Conservation (phyloP, 2,888 invertebrate species). For the Clistopyga incitator region DNA sequence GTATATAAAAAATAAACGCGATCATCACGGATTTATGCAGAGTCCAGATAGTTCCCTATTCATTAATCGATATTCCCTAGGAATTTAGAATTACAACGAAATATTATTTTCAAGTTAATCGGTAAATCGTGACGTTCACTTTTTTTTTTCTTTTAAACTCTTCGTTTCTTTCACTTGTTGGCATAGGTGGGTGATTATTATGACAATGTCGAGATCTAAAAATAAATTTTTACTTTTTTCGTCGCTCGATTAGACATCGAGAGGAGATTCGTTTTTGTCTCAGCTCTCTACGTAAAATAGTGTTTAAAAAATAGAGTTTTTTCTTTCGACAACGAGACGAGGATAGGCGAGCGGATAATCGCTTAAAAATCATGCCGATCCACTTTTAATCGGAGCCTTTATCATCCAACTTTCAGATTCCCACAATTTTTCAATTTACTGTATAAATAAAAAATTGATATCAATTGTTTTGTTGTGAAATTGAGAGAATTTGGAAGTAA, state of each 20-base stretch:
- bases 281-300: slow-evolving; percentile 25
- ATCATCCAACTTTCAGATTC: too few relatives aligned
- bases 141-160: slow-evolving; percentile 12
- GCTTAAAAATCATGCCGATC: not conserved
- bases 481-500: too few relatives aligned
- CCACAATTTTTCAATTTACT: too few relatives aligned
- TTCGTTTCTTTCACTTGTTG: slow-evolving; percentile 29
- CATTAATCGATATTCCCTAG: not conserved
- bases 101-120: slow-evolving; percentile 33
- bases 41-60: slow-evolving; percentile 26
- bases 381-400: not conserved
- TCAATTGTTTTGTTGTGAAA: too few relatives aligned
- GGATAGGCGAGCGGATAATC: not conserved
- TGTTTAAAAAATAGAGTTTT: slow-evolving; percentile 60
- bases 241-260: slow-evolving; percentile 1
- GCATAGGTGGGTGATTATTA: slow-evolving; percentile 47
- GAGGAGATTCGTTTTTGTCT: slow-evolving; percentile 10
- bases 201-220: slow-evolving; percentile 62
- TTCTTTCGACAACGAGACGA: slow-evolving; percentile 41
- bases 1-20: slow-evolving; percentile 67
- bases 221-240: slow-evolving; percentile 42
- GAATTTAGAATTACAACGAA: slow-evolving; percentile 55
- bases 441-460: too few relatives aligned
- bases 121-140: slow-evolving; percentile 32
- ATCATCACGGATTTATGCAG: slow-evolving; percentile 52